A percentile compares a stretch with the other conserved stretches of the same genome.
Evolutionary conservation across 2,797 vertebrate genomes (phyloP).

Genomic region (Fringilla coelebs): DNA sequence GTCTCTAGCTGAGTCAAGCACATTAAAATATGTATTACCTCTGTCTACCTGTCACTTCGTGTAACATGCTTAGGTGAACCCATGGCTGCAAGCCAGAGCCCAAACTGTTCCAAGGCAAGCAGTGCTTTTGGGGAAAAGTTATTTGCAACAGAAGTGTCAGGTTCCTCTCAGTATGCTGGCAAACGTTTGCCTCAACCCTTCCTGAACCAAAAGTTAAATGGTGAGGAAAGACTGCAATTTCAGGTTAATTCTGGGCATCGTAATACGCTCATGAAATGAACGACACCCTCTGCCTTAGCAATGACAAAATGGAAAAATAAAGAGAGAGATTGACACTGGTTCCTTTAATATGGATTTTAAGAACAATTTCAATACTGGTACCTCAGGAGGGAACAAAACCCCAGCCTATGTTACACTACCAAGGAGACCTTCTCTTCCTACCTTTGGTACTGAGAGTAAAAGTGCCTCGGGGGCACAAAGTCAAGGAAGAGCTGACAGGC

Average conservation of each 20-base stretch:
- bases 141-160: background rate
- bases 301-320: background rate
- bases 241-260: background rate
- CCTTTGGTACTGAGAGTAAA: background rate
- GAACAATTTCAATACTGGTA: background rate
- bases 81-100: conserved; percentile 33
- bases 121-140: conserved; percentile 37
- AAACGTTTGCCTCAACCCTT: background rate
- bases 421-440: background rate
- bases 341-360: background rate
- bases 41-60: conserved; percentile 51
- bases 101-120: background rate
- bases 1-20: conserved; percentile 15
- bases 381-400: background rate
- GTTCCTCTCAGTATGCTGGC: background rate
- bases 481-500: background rate
- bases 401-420: background rate
- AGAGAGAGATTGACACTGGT: fast-evolving
- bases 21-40: conserved; percentile 42
- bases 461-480: fast-evolving
- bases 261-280: background rate
- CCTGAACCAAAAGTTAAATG: background rate
- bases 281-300: background rate
- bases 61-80: conserved; percentile 26
- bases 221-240: background rate